These are phyloP conservation scores for Lydus trimaculatus DNA, from an alignment of 2,888 invertebrate species.

Conservation along the genomic window DNA sequence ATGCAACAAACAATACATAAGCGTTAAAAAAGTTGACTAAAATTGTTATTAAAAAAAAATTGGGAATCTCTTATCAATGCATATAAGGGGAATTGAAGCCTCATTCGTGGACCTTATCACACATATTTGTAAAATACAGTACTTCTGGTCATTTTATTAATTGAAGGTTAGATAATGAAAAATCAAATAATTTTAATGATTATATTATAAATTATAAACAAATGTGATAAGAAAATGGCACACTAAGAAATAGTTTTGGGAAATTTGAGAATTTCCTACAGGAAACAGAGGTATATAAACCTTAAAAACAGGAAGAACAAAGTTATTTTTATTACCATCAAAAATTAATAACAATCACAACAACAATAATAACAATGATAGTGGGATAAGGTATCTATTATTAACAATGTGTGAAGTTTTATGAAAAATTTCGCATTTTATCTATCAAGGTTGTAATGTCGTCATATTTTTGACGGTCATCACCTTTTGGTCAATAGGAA, in stretches of 20 bases:
- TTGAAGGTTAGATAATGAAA: neutral
- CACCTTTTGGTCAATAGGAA: neutral
- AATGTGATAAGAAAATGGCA: no score
- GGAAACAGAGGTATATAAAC: no score
- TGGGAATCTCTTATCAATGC: neutral
- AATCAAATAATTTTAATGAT: no score
- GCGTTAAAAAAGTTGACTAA: conserved; percentile 21
- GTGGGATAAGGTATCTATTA: no score
- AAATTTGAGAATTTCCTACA: neutral
- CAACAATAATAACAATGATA: neutral
- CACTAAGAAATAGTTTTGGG: no score
- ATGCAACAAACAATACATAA: conserved; percentile 26
- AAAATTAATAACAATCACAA: neutral
- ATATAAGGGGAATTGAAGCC: neutral
- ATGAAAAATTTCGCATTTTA: neutral
- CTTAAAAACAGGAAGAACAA: neutral
- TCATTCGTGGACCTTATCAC: neutral
- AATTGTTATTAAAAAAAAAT: neutral
- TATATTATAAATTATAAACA: no score
- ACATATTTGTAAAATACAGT: no score
- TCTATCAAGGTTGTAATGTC: neutral
- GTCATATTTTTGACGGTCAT: neutral
- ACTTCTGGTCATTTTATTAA: no score
- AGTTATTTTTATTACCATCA: neutral
- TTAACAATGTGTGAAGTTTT: no score